Percentiles rank a stretch among this genome's conserved stretches.
Evolutionary conservation across 2,797 vertebrate genomes (phyloP).

Genomic region (Anguilla marmorata): DNA sequence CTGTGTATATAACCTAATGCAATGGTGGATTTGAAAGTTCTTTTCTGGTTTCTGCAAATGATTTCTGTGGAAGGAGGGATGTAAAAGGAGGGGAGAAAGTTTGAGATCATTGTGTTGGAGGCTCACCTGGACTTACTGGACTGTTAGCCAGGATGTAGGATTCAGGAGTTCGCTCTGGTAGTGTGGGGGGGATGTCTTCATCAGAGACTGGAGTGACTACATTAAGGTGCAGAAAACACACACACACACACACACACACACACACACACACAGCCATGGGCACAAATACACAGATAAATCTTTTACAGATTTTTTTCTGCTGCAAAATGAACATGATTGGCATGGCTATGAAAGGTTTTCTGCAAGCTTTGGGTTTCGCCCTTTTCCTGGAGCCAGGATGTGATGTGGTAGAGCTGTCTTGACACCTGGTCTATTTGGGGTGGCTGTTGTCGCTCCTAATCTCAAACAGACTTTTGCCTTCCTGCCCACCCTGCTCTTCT

Average conservation of each 20-base stretch:
- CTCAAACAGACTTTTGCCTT: neutral
- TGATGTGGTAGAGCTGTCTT: neutral
- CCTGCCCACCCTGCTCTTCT: neutral
- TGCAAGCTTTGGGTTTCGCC: neutral
- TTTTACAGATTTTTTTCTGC: neutral
- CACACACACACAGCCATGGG: neutral
- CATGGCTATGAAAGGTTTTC: neutral
- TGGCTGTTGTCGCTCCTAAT: neutral
- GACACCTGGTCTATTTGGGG: neutral
- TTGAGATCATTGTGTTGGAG: neutral
- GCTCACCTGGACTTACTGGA: slow-evolving; percentile 65
- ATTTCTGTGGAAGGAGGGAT: neutral
- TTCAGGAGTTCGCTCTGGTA: slow-evolving; percentile 88
- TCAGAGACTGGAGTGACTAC: slow-evolving; percentile 41
- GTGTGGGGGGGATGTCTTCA: slow-evolving; percentile 83
- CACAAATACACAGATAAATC: neutral
- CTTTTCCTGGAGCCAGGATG: neutral
- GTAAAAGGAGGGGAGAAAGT: neutral
- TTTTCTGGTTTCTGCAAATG: neutral
- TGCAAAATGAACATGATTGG: neutral
- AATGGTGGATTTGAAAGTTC: neutral
- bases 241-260: neutral
- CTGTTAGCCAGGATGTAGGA: slow-evolving; percentile 78
- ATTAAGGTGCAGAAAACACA: slow-evolving; percentile 37
- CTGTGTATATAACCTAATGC: neutral